Evolutionary conservation across 1,140 invertebrate species (phyloP), one percentile per base, ranked within the genome.

Genomic region (Luehdorfia chinensis): DNA sequence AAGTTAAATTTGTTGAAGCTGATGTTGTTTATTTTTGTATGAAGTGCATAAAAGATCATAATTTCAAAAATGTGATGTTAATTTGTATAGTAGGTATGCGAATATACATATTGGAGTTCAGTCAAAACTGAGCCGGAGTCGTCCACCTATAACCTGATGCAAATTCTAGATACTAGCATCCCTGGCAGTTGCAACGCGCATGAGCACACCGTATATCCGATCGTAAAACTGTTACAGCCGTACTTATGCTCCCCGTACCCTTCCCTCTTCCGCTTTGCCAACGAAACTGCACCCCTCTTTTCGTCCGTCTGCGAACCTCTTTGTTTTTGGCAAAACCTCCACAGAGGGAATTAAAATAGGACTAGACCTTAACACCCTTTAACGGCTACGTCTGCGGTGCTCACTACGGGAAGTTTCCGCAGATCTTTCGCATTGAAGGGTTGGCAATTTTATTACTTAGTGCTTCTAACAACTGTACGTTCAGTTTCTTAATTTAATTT

Each of bases 171-270:
- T 15, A 66, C 55, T n/a, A 53, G 51, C 18, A 37, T 37, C 18
- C 16, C n/a, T 9, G 62, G 43, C 39, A 51, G 27, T 54, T 79
- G 75, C 77, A 84, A 8, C 51, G 75, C 81, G 78, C 81, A 83
- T 83, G 81, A 75, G 78, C 80, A 72, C 51, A 61, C 50, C 60
- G 62, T 66, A 71, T 76, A 76, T 75, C 77, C 68, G 71, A 71
- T 83, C 80, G 76, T 84, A 84, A 84, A 84, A 84, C 66, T 70
- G 75, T 78, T 71, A 79, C 69, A 73, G 56, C 69, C 66, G 33
- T 49, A 51, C 48, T 39, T 34, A 34, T 15, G 9, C 51, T 59
- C 55, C 57, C 46, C 36, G 50, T 54, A 45, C 56, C 52, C 53
- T 53, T 46, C 55, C 50, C 36, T 44, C 41, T 8, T 53, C 12